Evolutionary conservation across 2,888 invertebrate genomes (phyloP).

Genomic region (Alentia gelatinosa): DNA sequence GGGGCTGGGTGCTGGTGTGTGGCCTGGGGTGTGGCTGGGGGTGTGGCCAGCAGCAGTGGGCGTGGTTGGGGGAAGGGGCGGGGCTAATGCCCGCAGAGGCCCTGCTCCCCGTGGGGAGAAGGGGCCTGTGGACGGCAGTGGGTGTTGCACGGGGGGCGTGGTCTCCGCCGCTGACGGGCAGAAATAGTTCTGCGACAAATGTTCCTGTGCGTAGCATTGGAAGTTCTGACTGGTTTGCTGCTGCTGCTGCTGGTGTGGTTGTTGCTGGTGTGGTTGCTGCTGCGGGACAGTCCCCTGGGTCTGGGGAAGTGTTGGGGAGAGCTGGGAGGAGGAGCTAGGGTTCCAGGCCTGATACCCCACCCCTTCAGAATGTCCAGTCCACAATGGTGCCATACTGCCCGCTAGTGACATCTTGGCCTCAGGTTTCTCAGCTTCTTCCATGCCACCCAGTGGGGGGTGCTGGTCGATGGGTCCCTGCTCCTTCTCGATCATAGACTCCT

Average conservation of each 20-base stretch:
- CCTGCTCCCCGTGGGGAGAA: not conserved
- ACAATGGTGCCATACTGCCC: not conserved
- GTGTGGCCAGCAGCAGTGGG: not conserved
- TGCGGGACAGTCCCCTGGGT: not conserved
- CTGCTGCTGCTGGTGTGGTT: not conserved
- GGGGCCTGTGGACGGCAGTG: not conserved
- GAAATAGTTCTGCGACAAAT: conserved; percentile 31
- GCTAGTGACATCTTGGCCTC: not conserved
- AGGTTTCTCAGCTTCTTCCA: not conserved
- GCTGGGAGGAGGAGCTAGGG: not conserved
- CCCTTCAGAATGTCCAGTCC: not conserved
- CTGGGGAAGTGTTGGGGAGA: conserved; percentile 47
- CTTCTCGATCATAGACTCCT: conserved; percentile 31
- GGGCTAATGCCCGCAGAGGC: not conserved
- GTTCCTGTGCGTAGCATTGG: not conserved
- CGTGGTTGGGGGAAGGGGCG: not conserved
- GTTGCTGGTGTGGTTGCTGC: conserved; percentile 31
- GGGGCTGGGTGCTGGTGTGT: conserved; percentile 5
- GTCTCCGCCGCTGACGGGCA: not conserved
- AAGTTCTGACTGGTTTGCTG: not conserved
- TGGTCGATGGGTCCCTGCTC: not conserved
- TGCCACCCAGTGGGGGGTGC: not conserved
- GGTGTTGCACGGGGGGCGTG: not conserved
- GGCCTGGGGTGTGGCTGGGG: not conserved
- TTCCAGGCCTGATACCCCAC: not conserved